Conservation (phyloP, 1,140 invertebrate genomes). For the Lepidurus packardi region DNA sequence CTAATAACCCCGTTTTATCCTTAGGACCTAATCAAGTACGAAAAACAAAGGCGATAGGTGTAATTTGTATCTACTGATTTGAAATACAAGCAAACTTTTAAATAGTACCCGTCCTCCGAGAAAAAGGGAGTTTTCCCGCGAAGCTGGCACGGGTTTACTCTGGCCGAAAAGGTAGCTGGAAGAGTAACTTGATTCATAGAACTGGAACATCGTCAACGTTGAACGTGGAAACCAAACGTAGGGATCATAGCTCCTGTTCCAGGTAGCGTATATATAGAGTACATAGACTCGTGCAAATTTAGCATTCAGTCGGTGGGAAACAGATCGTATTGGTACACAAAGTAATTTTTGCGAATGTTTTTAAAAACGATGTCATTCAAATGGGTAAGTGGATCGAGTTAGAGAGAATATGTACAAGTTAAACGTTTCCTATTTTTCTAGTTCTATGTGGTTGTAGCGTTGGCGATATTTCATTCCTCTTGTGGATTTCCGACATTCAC, state of each 20-base stretch:
- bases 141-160: constrained; percentile 23
- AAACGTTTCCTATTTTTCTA: background rate
- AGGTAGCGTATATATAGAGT: constrained; percentile 2
- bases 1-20: background rate
- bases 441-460: background rate
- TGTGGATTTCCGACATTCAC: background rate
- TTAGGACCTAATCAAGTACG: background rate
- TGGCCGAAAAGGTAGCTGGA: background rate
- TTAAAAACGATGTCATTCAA: background rate
- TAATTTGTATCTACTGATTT: background rate
- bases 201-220: background rate
- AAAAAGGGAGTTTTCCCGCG: constrained; percentile 24
- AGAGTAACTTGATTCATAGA: constrained; percentile 4
- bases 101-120: background rate
- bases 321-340: background rate
- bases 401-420: background rate
- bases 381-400: background rate
- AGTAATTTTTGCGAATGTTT: background rate
- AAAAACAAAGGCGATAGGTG: background rate
- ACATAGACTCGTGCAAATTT: background rate
- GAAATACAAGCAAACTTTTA: constrained; percentile 11
- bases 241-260: background rate
- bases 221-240: background rate
- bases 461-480: background rate
- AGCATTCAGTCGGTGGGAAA: background rate